phyloP scores from a whole-genome alignment of 1,140 invertebrate genomes.

The Bombus pascuorum region DNA sequence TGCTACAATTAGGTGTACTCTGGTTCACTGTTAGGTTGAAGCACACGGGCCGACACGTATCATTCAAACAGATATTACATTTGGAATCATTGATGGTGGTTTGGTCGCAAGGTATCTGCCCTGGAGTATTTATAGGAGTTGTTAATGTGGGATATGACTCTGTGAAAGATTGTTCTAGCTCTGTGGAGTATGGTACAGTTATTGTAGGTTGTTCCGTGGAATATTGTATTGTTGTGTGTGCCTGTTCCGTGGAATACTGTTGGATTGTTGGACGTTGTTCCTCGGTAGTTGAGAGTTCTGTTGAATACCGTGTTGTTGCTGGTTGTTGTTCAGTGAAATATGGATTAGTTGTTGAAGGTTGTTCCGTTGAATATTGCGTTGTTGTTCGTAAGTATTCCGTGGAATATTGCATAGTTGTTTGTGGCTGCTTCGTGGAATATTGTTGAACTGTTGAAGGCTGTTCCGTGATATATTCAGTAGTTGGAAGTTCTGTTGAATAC shows the following conservation, averaged over 20 bases:
- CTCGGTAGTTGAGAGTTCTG: background rate
- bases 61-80: conserved; percentile 41
- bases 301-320: background rate
- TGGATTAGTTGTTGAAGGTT: background rate
- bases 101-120: conserved; percentile 24
- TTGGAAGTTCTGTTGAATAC: background rate
- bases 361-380: conserved; percentile 8
- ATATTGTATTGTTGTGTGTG: conserved; percentile 5
- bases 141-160: conserved; percentile 27
- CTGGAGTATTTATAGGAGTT: background rate
- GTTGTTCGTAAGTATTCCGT: background rate
- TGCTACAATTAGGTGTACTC: conserved; percentile 81
- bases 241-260: conserved; percentile 23
- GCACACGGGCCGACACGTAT: conserved; percentile 79
- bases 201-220: conserved; percentile 21
- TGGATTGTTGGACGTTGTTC: background rate
- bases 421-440: background rate
- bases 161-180: background rate
- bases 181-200: background rate
- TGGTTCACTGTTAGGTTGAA: conserved; percentile 78
- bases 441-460: background rate
- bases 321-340: conserved; percentile 16
- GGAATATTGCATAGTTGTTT: background rate
- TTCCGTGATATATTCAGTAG: too few relatives aligned
- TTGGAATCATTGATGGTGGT: conserved; percentile 12